Conservation (phyloP, 2,797 vertebrate genomes). For the Lacerta agilis region DNA sequence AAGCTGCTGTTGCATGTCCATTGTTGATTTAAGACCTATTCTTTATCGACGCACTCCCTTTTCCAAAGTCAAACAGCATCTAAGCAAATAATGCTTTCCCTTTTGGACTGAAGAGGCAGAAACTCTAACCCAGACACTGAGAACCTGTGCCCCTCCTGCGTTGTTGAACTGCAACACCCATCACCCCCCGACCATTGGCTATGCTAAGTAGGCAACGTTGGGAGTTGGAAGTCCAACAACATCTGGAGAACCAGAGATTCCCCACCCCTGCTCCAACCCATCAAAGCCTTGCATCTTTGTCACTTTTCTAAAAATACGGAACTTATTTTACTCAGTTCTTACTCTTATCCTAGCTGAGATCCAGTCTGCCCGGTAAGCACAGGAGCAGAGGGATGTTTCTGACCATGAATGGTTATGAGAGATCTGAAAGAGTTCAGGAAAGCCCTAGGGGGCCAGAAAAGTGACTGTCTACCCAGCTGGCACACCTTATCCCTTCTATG, state of each 20-base stretch:
- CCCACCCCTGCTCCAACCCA: no score
- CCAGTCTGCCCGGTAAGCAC: neutral
- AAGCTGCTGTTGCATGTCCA: slow-evolving; percentile 47
- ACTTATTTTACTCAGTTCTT: neutral
- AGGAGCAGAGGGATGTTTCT: neutral
- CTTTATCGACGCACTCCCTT: neutral
- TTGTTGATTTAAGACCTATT: slow-evolving; percentile 37
- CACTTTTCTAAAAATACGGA: neutral
- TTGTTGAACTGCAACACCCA: no score
- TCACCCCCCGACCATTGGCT: no score
- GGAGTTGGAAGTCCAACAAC: no score
- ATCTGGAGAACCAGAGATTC: no score
- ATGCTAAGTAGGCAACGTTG: no score
- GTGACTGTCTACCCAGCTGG: neutral
- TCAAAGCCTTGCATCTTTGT: neutral
- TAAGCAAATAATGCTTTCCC: neutral
- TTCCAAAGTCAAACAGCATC: neutral
- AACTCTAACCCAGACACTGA: neutral
- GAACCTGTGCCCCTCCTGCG: no score
- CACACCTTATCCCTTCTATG: neutral
- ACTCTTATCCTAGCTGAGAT: neutral
- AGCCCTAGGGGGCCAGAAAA: neutral
- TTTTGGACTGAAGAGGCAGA: neutral
- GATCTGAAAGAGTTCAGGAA: neutral
- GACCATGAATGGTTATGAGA: neutral